A percentile compares a stretch with the other conserved stretches of the same genome.
phyloP scores from a whole-genome alignment of 2,888 invertebrate genomes.

The Lissocephala sabroskyi region DNA sequence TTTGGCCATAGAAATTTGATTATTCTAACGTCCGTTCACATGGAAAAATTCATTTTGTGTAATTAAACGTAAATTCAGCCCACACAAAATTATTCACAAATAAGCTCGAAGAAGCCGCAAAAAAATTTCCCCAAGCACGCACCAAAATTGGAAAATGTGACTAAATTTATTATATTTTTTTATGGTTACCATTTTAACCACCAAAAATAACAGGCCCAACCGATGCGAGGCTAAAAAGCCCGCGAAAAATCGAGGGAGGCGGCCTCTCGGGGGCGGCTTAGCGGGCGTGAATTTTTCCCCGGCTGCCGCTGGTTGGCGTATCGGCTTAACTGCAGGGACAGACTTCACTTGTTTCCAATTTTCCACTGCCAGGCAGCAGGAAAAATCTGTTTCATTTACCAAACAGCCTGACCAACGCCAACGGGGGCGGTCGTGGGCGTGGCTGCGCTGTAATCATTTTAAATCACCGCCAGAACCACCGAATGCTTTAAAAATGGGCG shows the following conservation, averaged over 20 bases:
- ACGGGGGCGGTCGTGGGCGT: conserved; percentile 8
- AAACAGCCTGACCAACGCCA: no score
- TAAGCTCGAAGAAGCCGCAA: no score
- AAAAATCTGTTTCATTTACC: no score
- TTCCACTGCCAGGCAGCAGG: no score
- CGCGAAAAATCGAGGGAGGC: not conserved
- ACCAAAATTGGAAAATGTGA: not conserved
- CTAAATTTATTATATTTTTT: not conserved
- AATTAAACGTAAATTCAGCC: no score
- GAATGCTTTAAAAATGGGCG: not conserved
- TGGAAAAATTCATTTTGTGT: no score
- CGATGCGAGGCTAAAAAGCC: not conserved
- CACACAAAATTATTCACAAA: no score
- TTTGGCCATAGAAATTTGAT: not conserved
- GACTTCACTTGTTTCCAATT: no score
- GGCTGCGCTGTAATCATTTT: conserved; percentile 35
- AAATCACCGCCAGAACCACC: conserved; percentile 36
- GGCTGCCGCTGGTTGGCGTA: not conserved
- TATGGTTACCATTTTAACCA: not conserved
- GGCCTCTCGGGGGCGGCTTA: no score
- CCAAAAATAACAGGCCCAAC: not conserved
- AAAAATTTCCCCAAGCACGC: not conserved
- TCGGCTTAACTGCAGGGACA: no score
- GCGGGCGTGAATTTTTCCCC: no score
- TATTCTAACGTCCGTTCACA: no score